These are phyloP conservation scores for Phthorimaea operculella DNA, from an alignment of 1,140 invertebrate species.

Conservation along the genomic window DNA sequence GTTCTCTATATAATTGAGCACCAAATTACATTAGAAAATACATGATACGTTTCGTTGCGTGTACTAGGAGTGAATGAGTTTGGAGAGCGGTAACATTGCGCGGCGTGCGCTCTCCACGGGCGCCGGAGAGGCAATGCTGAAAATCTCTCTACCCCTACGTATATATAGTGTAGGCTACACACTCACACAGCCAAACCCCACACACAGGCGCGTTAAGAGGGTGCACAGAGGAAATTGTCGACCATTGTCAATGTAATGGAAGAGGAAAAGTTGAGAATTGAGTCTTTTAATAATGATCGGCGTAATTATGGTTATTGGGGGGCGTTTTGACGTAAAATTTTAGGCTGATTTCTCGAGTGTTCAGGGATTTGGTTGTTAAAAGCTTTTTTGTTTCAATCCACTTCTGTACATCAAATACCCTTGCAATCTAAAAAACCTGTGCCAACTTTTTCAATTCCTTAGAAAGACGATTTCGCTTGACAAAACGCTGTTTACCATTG, in stretches of 20 bases:
- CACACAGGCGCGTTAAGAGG: conserved; percentile 40
- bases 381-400: too few relatives aligned
- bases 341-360: not conserved
- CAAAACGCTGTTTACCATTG: too few relatives aligned
- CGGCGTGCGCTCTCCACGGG: conserved; percentile 35
- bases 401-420: too few relatives aligned
- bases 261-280: conserved; percentile 59
- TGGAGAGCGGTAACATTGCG: conserved; percentile 19
- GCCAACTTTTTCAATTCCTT: too few relatives aligned
- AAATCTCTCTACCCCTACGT: conserved; percentile 17
- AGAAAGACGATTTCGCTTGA: too few relatives aligned
- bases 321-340: not conserved
- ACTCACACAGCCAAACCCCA: conserved; percentile 3
- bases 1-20: conserved; percentile 56
- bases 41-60: conserved; percentile 60
- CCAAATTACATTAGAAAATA: conserved; percentile 53
- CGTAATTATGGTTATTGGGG: conserved; percentile 50
- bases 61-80: conserved; percentile 35
- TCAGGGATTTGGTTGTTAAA: not conserved
- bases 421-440: too few relatives aligned
- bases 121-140: conserved; percentile 43
- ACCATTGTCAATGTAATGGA: conserved; percentile 58
- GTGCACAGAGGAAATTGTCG: conserved; percentile 49
- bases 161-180: conserved; percentile 34
- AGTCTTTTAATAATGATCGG: conserved; percentile 47